These are phyloP conservation scores for Tiliacea aurago DNA, from an alignment of 2,888 invertebrate genomes.

Conservation along the genomic window DNA sequence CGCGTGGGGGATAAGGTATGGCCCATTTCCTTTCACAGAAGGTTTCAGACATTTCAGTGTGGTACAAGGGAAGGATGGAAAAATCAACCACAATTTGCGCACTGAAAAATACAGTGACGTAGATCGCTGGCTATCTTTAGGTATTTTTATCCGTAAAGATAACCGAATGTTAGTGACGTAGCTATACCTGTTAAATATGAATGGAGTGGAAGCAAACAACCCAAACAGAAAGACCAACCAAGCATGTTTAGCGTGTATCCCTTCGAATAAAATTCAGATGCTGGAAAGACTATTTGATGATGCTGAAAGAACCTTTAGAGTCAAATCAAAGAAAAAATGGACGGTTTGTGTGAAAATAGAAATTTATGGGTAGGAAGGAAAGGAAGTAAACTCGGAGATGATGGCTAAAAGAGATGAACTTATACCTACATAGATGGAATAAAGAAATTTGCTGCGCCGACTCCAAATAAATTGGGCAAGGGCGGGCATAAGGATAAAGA, in stretches of 20 bases:
- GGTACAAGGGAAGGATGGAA: background rate
- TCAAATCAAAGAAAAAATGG: background rate
- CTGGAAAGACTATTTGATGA: background rate
- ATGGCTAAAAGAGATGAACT: background rate
- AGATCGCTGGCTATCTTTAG: background rate
- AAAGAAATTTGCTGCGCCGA: background rate
- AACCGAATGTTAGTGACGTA: conserved; percentile 3
- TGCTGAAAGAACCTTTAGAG: background rate
- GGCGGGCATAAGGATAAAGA: background rate
- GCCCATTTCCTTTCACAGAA: background rate
- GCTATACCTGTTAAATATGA: background rate
- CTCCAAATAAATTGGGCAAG: background rate
- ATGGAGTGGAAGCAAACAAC: background rate
- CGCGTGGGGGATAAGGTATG: too few species aligned
- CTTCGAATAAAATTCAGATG: background rate
- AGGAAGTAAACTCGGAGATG: too few species aligned
- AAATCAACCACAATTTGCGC: background rate
- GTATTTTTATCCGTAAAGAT: background rate
- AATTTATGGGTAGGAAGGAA: background rate
- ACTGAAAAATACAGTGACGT: conserved; percentile 20
- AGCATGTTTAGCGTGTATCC: too few species aligned
- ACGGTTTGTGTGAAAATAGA: background rate
- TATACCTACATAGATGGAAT: background rate
- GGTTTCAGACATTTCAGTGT: background rate
- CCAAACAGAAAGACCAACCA: background rate